Evolutionary conservation across 2,888 invertebrate genomes (phyloP), one percentile per base, ranked within the genome.

Genomic region (Archips crataeganus): DNA sequence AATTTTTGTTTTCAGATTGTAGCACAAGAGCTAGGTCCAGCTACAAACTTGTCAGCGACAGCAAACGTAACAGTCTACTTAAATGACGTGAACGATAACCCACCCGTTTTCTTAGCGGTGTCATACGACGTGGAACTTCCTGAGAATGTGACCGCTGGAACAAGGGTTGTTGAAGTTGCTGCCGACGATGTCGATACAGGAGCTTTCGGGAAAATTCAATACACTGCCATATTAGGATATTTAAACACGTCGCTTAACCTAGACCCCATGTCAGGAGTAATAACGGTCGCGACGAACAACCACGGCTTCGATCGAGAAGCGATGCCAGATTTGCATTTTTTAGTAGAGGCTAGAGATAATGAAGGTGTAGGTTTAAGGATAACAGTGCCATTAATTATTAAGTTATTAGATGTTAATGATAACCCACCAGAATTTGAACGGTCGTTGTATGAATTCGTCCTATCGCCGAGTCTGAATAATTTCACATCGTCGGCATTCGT

Each of bases 341-440:
- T 96, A 84, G 97, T 99, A 76, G 97, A 97, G 94, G 99, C 98
- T 76, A 96, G 97, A 78, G 99, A 99, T 91, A 97, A 97, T 86
- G 97, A 98, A 81, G 98, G 98, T 70, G 95, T 95, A 81, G 98
- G 98, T 74, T 96, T 97, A 86, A 95, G 95, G 80, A 96, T 97
- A 61, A 96, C 96, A 78, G 96, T 97, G 81, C 96, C 96, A 81
- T 95, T 98, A 79, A 95, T 96, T 80, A 96, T 98, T 83, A 96
- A 96, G 91, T 92, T 98, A 79, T 92, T 97, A 83, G 96, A 96
- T 92, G 96, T 97, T 71, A 98, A 99, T 89, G 98, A 99, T 91
- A 97, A 98, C 91, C 95, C 96, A 71, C 99, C 99, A 54, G 93
- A 95, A 76, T 99, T 99, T 86, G 97, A 97, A 78, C 96, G 96